Evolutionary conservation across 2,797 vertebrate genomes (phyloP).

Genomic region (Naso thynnoides): DNA sequence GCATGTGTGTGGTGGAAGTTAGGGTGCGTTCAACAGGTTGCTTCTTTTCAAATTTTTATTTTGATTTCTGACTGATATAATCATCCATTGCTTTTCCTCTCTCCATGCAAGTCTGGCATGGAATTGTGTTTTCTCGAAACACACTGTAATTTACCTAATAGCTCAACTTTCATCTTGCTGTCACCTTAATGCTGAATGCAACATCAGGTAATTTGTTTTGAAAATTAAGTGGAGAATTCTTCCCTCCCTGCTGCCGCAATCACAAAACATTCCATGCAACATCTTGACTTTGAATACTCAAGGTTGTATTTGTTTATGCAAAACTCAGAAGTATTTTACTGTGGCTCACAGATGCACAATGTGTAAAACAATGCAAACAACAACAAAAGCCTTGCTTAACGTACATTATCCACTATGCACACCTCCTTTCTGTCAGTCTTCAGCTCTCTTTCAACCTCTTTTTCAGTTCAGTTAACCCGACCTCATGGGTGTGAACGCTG

Average conservation of each 20-base stretch:
- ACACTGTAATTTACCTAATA: slow-evolving; percentile 33
- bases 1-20: slow-evolving; percentile 26
- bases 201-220: slow-evolving; percentile 62
- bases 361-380: slow-evolving; percentile 70
- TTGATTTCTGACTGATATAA: slow-evolving; percentile 44
- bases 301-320: slow-evolving; percentile 80
- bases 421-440: not conserved
- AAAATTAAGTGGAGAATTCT: slow-evolving; percentile 61
- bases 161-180: slow-evolving; percentile 25
- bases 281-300: slow-evolving; percentile 74
- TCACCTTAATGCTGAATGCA: slow-evolving; percentile 24
- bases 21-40: slow-evolving; percentile 17
- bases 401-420: not conserved
- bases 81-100: slow-evolving; percentile 17
- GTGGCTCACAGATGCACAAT: slow-evolving; percentile 57
- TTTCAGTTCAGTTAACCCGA: not conserved
- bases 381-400: slow-evolving; percentile 37
- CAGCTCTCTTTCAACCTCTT: not conserved
- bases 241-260: slow-evolving; percentile 49
- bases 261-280: slow-evolving; percentile 64
- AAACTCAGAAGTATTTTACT: slow-evolving; percentile 71
- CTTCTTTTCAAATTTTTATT: slow-evolving; percentile 37
- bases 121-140: slow-evolving; percentile 35
- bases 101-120: slow-evolving; percentile 9
- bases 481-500: not conserved